phyloP scores from a whole-genome alignment of 2,888 invertebrate species.

The Chaitophorus viminalis region DNA sequence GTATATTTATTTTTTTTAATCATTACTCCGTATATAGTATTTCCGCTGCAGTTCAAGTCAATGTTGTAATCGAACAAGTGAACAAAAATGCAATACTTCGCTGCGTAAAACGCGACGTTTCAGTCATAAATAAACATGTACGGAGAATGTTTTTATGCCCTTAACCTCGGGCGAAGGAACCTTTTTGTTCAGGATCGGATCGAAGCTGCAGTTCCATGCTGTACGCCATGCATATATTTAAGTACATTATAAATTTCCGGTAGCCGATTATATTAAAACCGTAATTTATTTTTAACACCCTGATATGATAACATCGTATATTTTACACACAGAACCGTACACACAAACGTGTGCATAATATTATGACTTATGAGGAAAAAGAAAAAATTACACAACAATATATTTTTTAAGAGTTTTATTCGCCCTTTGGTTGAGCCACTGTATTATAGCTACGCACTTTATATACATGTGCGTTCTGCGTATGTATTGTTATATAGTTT shows the following conservation, averaged over 20 bases:
- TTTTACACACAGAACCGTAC: too few species aligned
- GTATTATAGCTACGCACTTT: too few species aligned
- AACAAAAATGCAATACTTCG: conserved; percentile 6
- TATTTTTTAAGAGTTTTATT: too few species aligned
- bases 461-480: too few species aligned
- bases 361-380: too few species aligned
- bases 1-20: conserved; percentile 13
- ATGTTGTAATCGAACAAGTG: conserved; percentile 23
- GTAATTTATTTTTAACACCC: too few species aligned
- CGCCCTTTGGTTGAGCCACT: too few species aligned
- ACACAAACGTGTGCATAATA: too few species aligned
- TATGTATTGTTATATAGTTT: background rate
- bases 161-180: background rate
- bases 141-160: background rate
- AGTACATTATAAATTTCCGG: background rate
- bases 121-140: background rate
- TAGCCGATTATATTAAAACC: background rate
- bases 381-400: too few species aligned
- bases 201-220: too few species aligned
- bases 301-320: too few species aligned
- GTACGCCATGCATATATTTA: background rate
- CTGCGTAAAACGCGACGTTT: background rate
- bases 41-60: conserved; percentile 21
- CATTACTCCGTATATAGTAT: conserved; percentile 27
- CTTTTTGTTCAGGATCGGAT: too few species aligned